phyloP scores from a whole-genome alignment of 2,888 invertebrate species.

The Plusia festucae region DNA sequence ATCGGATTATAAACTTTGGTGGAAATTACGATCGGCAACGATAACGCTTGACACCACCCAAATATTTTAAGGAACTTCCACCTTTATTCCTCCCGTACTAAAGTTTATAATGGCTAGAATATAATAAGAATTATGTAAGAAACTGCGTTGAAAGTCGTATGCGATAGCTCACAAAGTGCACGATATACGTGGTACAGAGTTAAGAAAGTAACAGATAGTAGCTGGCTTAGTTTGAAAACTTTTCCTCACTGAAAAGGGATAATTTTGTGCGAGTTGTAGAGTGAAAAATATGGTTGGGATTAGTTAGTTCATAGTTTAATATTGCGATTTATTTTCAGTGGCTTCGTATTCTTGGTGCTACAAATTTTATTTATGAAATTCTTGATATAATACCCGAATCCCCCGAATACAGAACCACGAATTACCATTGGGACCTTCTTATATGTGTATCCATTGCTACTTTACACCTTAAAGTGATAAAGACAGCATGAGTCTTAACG shows the following conservation, averaged over 20 bases:
- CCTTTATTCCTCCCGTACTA: slow-evolving; percentile 26
- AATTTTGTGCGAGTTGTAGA: slow-evolving; percentile 38
- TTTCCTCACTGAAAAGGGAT: slow-evolving; percentile 37
- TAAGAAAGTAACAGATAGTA: slow-evolving; percentile 52
- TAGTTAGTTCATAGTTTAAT: slow-evolving; percentile 20
- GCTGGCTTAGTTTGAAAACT: slow-evolving; percentile 33
- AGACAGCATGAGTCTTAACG: no score
- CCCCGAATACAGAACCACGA: no score
- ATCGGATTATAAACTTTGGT: slow-evolving; percentile 59
- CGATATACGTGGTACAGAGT: slow-evolving; percentile 54
- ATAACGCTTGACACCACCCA: slow-evolving; percentile 29
- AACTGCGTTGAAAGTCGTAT: slow-evolving; percentile 58
- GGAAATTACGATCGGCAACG: slow-evolving; percentile 43
- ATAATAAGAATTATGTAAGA: slow-evolving; percentile 48
- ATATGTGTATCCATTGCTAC: no score
- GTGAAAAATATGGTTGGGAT: slow-evolving; percentile 24
- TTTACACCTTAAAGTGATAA: no score
- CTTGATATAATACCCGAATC: not conserved
- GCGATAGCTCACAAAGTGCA: slow-evolving; percentile 56
- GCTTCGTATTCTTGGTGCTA: no score
- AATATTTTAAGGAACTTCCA: slow-evolving; percentile 40
- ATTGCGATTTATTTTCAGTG: slow-evolving; percentile 4
- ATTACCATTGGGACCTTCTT: no score
- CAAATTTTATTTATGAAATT: not conserved
- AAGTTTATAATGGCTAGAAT: slow-evolving; percentile 39